A percentile compares a stretch with the other conserved stretches of the same genome.
Conservation (phyloP, 2,113 vertebrate species). For the Trichechus manatus region DNA sequence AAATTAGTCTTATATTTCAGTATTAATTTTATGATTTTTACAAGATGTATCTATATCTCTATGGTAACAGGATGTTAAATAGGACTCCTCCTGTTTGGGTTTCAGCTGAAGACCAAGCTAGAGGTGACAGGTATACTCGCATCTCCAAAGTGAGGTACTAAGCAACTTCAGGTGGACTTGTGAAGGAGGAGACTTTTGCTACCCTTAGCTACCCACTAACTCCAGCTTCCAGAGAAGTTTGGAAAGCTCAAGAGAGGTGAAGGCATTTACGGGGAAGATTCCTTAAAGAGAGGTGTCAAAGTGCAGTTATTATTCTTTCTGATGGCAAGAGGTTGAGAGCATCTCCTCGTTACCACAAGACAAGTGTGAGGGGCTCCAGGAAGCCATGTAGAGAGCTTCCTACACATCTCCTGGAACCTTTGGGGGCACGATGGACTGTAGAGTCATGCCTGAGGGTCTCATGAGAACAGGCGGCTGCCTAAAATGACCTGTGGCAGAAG, state of each 20-base stretch:
- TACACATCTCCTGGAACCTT: neutral
- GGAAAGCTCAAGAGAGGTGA: neutral
- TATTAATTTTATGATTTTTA: neutral
- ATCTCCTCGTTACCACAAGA: neutral
- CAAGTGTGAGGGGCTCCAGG: neutral
- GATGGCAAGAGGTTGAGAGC: neutral
- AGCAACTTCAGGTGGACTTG: neutral
- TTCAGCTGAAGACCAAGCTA: slow-evolving; percentile 35
- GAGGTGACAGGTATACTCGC: neutral
- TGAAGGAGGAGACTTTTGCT: neutral
- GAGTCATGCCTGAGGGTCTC: neutral
- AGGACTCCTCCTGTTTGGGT: slow-evolving; percentile 52
- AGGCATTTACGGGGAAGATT: neutral
- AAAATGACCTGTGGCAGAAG: neutral
- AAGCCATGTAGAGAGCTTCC: neutral
- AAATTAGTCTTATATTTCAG: neutral
- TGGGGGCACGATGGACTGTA: fast-evolving
- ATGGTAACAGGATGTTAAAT: slow-evolving; percentile 25
- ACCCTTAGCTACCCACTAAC: neutral
- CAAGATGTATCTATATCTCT: neutral
- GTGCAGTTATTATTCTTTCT: neutral
- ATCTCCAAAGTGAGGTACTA: neutral
- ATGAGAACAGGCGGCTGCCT: neutral
- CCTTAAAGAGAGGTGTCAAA: neutral
- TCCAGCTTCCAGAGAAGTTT: neutral